Evolutionary conservation across 2,888 invertebrate genomes (phyloP).

Genomic region (Bellardia bayeri): DNA sequence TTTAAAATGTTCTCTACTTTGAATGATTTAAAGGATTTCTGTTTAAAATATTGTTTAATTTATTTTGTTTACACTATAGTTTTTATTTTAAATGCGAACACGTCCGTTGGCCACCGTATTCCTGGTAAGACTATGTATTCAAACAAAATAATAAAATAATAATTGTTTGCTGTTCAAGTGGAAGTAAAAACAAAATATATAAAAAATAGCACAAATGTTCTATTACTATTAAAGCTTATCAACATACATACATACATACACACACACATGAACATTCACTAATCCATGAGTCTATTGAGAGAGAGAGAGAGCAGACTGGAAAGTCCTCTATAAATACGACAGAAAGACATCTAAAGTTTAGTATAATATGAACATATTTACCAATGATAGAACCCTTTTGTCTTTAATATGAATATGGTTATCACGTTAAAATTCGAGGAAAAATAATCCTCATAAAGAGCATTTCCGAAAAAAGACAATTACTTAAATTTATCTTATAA

Average conservation of each 20-base stretch:
- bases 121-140: constrained; percentile 80
- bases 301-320: not conserved
- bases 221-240: constrained; percentile 53
- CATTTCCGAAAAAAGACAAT: too few species aligned
- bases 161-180: constrained; percentile 68
- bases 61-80: not conserved
- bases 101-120: constrained; percentile 82
- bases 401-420: too few species aligned
- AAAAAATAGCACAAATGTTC: constrained; percentile 31
- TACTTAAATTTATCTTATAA: too few species aligned
- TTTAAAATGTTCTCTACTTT: not conserved
- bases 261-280: constrained; percentile 3
- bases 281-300: not conserved
- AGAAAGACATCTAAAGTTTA: too few species aligned
- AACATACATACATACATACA: constrained; percentile 17
- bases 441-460: too few species aligned
- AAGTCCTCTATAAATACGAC: not conserved
- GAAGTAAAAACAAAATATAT: constrained; percentile 35
- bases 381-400: too few species aligned
- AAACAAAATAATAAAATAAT: constrained; percentile 71
- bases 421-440: too few species aligned
- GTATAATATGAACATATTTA: too few species aligned
- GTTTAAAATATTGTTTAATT: constrained; percentile 4
- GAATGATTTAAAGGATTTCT: not conserved
- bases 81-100: constrained; percentile 74